Base-by-base conservation (phyloP, 2,797 vertebrate genomes). In the Agapornis canus region DNA sequence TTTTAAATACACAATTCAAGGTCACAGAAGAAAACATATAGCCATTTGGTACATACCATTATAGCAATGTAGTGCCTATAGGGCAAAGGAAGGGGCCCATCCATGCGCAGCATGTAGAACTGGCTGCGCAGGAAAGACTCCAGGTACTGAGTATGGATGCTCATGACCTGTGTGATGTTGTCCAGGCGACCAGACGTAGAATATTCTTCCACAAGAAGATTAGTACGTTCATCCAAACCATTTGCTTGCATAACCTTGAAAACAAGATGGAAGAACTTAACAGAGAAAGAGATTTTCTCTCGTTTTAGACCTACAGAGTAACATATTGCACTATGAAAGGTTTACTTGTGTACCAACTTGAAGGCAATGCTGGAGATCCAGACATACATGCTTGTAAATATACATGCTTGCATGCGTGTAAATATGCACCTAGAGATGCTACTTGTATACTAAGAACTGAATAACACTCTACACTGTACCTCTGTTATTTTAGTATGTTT, bases 61-160 rank as follows among this genome's bases (percentile, higher is more conserved):
- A 98, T 98, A 39, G 98, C 98, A 47, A 98, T 98, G 96, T 98
- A 98, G 97, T 98, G 98, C 94, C 98, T 97, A 59, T 98, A 98
- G 59, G 98, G 98, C 47, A 98, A 95, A 79, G 98, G 98, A 73
- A 98, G 98, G 51, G 98, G 98, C 23, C 98, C 98, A 4, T 98
- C 98, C 98, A 98, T 98, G 69, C 98, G 98, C 90, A 98, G 92
- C 98, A 98, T 98, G 63, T 98, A 98, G 95, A 98, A 98, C 96
- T 98, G 98, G 91, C 98, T 98, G 93, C 98, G 97, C 82, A 98
- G 95, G 95, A 98, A 98, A 5, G 98, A 98, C 95, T 98, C 98
- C 95, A 98, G 97, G 96, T 98, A 98, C 37, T 98, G 98, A 6
- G 98, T 96, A 25, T 98, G 98, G 80, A 98, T 96, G 26, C 98